Evolutionary conservation across 1,140 invertebrate species (phyloP).

Genomic region (Antheraea pernyi): DNA sequence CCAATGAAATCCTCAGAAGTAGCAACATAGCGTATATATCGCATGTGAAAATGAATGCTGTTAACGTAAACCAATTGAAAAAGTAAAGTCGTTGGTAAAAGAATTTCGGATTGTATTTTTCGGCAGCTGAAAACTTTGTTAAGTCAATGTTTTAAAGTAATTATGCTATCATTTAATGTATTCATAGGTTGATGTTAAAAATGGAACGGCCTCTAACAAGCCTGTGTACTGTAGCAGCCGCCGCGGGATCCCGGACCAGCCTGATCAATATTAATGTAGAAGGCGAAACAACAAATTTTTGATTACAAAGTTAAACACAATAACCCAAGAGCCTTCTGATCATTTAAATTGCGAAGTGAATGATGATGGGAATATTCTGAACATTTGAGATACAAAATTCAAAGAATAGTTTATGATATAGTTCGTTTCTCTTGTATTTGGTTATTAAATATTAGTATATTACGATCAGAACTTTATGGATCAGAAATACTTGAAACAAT

Average conservation of each 20-base stretch:
- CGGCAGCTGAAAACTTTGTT: not conserved
- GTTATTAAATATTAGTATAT: no score
- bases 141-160: not conserved
- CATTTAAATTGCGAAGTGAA: not conserved
- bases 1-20: no score
- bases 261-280: constrained; percentile 3
- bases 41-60: no score
- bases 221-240: not conserved
- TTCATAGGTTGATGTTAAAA: not conserved
- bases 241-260: not conserved
- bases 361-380: not conserved
- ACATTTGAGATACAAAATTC: not conserved
- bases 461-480: no score
- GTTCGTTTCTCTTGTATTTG: not conserved
- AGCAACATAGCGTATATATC: no score
- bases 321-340: not conserved
- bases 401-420: not conserved
- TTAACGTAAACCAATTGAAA: no score
- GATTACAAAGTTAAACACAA: not conserved
- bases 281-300: not conserved
- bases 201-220: not conserved
- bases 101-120: not conserved
- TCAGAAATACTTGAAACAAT: no score
- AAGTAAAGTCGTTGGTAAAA: no score
- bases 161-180: not conserved